Evolutionary conservation across 2,888 invertebrate genomes (phyloP).

Genomic region (Drosophila meridiana): DNA sequence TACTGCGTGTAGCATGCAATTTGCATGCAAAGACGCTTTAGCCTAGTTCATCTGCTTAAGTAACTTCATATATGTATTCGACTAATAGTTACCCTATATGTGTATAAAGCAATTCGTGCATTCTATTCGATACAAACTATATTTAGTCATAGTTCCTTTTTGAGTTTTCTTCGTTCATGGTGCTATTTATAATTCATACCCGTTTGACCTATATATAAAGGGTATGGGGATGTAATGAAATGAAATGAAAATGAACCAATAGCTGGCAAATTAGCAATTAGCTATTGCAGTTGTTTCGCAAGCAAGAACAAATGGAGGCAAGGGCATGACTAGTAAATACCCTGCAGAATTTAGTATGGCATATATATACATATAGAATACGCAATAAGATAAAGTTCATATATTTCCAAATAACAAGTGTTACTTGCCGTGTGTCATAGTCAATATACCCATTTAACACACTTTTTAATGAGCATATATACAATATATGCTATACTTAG

Average conservation of each 20-base stretch:
- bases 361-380: not conserved
- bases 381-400: not conserved
- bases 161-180: not conserved
- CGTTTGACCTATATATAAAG: constrained; percentile 2
- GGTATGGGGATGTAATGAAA: not conserved
- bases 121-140: no score
- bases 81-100: not conserved
- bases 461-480: constrained; percentile 5
- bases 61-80: not conserved
- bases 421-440: not conserved
- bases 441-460: not conserved
- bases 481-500: not conserved
- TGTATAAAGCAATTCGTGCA: no score
- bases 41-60: no score
- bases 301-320: not conserved
- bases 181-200: not conserved
- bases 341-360: not conserved
- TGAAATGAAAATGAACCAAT: not conserved
- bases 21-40: no score
- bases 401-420: no score
- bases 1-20: no score
- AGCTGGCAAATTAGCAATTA: not conserved
- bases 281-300: not conserved
- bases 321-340: not conserved
- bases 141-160: not conserved